Conservation (phyloP, 1,140 invertebrate species). For the Schlechtendalia chinensis region DNA sequence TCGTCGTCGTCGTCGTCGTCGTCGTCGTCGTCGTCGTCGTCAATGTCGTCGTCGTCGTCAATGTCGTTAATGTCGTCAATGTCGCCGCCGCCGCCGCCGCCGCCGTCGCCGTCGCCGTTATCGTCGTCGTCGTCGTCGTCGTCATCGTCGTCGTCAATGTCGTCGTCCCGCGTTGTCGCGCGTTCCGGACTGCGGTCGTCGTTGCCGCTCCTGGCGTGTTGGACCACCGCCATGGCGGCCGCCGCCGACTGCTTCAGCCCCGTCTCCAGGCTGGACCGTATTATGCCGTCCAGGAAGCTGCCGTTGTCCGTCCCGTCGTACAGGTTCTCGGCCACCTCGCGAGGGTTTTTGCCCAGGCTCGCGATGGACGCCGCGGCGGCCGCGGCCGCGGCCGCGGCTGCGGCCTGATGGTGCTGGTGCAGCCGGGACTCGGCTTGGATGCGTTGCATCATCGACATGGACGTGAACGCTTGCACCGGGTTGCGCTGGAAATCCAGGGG, state of each 20-base stretch:
- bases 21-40: too few relatives aligned
- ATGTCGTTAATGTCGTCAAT: too few relatives aligned
- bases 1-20: too few relatives aligned
- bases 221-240: not conserved
- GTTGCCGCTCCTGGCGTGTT: too few relatives aligned
- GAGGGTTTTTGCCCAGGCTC: slow-evolving; percentile 60
- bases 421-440: slow-evolving; percentile 67
- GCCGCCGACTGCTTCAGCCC: slow-evolving; percentile 56
- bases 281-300: slow-evolving; percentile 75
- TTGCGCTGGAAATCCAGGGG: slow-evolving; percentile 60
- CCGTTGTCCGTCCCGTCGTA: slow-evolving; percentile 69
- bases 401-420: slow-evolving; percentile 53
- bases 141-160: not conserved
- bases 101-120: not conserved
- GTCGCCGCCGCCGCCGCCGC: too few relatives aligned
- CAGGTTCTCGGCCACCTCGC: slow-evolving; percentile 64
- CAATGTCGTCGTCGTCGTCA: too few relatives aligned
- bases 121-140: not conserved
- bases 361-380: slow-evolving; percentile 53
- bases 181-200: not conserved
- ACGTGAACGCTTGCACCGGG: slow-evolving; percentile 54
- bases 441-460: slow-evolving; percentile 47
- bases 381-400: slow-evolving; percentile 28
- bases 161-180: not conserved
- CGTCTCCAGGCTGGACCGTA: slow-evolving; percentile 72